Base-by-base conservation (phyloP, 2,888 invertebrate genomes). In the Aphrophora alni region DNA sequence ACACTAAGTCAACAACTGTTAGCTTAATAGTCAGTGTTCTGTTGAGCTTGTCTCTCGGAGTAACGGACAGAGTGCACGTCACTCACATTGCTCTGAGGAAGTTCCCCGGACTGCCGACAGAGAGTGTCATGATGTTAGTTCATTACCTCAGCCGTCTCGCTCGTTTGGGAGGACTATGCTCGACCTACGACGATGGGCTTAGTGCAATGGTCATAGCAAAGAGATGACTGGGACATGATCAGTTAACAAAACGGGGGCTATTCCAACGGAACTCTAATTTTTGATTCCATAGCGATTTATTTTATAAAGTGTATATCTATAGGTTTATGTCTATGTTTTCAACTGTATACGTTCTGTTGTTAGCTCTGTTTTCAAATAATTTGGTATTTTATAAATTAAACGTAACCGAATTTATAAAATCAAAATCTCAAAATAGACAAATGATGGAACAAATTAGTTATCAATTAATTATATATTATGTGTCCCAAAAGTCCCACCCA, bases 91-190 rank as follows among this genome's bases (percentile, higher is more conserved):
- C 89, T 89, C 88, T 88, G 90, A 87, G 90, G 88, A 90, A 90
- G 89, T 90, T 90, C 90, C 89, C 88, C 89, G 89, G 90, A 90
- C 88, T 87, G 83, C 86, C 86, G 89, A 88, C 89, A 90, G 90
- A 89, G 87, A 90, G 89, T 90, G 89, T 86, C 89, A 86, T 87
- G 87, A 89, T 87, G 71, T 71, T 5, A 25, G 24, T 24, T 69
- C 69, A 69, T 38, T 51, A 69, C 38, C 77, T 69, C 33, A 33
- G 69, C 33, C 77, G 77, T 10, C 77, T 33, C 77, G 70, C 28
- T 33, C 33, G 21, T n/a, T 0, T 8, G 70, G 77, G 0, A 38
- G 77, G 77, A 17, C 10, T 17, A 44, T 25, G 38, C 38, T 12
- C n/a, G 77, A 44, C 71, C 21, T 59, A 7, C 0, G 33, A 33